Percentiles rank a stretch among this genome's conserved stretches.
These are phyloP conservation scores for Babylonia areolata DNA, from an alignment of 1,140 invertebrate genomes.

Conservation along the genomic window DNA sequence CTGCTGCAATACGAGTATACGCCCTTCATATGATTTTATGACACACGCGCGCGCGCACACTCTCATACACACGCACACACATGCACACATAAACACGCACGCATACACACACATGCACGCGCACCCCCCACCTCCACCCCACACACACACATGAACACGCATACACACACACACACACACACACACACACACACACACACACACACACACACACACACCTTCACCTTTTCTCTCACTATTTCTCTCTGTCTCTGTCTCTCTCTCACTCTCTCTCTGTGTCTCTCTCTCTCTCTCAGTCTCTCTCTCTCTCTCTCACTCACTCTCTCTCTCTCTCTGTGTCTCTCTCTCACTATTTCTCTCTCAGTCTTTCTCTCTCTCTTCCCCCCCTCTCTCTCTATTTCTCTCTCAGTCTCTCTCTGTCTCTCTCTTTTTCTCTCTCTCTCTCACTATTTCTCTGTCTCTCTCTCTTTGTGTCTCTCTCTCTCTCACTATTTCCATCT, in stretches of 20 bases:
- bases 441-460: too few relatives aligned
- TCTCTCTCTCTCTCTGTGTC: not conserved
- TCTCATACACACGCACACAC: too few relatives aligned
- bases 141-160: not conserved
- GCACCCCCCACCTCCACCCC: not conserved
- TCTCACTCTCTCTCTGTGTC: not conserved
- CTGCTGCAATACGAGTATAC: too few relatives aligned
- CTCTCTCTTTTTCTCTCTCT: too few relatives aligned
- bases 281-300: too few relatives aligned
- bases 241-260: not conserved
- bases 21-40: too few relatives aligned
- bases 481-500: too few relatives aligned
- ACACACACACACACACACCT: not conserved
- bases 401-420: not conserved
- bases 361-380: too few relatives aligned
- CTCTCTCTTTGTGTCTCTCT: too few relatives aligned
- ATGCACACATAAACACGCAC: not conserved
- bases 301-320: too few relatives aligned
- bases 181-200: constrained; percentile 11
- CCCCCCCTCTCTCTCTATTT: too few relatives aligned
- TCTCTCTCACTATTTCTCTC: not conserved
- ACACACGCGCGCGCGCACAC: not conserved
- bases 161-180: not conserved
- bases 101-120: not conserved
- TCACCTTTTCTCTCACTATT: not conserved